Conservation (phyloP, 1,140 invertebrate genomes). For the Cataglyphis hispanica region DNA sequence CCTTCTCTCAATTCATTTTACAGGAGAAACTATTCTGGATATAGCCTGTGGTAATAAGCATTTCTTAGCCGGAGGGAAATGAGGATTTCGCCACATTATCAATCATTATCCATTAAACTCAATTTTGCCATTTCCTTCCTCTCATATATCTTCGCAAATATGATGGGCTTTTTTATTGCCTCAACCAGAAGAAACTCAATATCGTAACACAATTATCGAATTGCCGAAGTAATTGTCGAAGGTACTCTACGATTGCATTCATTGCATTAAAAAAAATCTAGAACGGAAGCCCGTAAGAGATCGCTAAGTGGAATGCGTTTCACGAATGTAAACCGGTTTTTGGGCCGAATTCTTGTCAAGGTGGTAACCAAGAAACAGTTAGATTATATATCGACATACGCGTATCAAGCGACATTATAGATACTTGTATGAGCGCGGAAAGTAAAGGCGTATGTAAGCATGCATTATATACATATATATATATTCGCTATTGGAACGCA, state of each 20-base stretch:
- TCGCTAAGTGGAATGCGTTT: background rate
- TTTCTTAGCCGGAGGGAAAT: slow-evolving; percentile 30
- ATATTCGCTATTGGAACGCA: slow-evolving; percentile 38
- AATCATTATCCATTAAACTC: slow-evolving; percentile 46
- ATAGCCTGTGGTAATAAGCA: background rate
- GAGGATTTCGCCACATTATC: slow-evolving; percentile 31
- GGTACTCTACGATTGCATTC: background rate
- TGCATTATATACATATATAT: no score
- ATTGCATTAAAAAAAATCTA: background rate
- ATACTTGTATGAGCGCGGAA: background rate
- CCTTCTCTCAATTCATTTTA: background rate
- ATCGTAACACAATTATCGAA: slow-evolving; percentile 6
- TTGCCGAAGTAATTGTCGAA: background rate
- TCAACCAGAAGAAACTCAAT: slow-evolving; percentile 1
- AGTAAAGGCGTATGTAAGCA: background rate
- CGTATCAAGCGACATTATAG: background rate
- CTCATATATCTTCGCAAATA: slow-evolving; percentile 11
- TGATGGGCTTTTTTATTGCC: slow-evolving; percentile 12
- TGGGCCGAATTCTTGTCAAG: slow-evolving; percentile 72
- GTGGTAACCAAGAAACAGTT: slow-evolving; percentile 56
- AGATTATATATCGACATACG: slow-evolving; percentile 16
- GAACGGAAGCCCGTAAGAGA: slow-evolving; percentile 20
- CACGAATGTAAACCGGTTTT: slow-evolving; percentile 20
- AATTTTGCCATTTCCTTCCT: slow-evolving; percentile 39
- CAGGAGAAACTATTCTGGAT: background rate